Base-by-base conservation (phyloP, 1,140 invertebrate genomes). In the Zaprionus ghesquierei region DNA sequence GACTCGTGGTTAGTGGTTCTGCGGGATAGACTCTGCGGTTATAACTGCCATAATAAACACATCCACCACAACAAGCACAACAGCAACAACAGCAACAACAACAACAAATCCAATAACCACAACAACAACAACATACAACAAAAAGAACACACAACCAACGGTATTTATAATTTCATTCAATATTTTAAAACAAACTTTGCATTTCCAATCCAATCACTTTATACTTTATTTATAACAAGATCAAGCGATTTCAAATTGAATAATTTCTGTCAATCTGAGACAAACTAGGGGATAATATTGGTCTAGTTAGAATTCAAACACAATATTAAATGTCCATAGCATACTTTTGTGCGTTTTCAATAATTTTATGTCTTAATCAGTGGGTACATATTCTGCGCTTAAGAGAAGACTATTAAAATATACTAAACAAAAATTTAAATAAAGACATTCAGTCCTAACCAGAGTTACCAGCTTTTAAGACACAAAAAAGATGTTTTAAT, bases 91-190 rank as follows among this genome's bases (percentile, higher is more conserved):
- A 27, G 58, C 54, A 64, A 69, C 72, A 58, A 66, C 35, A 41
- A n/a, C 29, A 33, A 65, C 33, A 84, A 79, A 23, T 86, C 9
- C 29, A 64, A 85, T 68, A 56, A 79, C 63, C 29, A 71, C 46
- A 58, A 66, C 78, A 70, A 72, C 81, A 85, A 59, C 62, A 79
- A 59, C 18, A 87, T 75, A 86, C 72, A 68, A 82, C 76, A 74
- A 65, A 74, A 65, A 70, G 73, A 89, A 72, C 79, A 90, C 82
- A 79, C 69, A 53, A 70, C 90, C 65, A 81, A 89, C 77, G 89
- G 86, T 90, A 90, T 90, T 90, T 89, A 90, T 90, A 78, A 89
- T 90, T 90, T 90, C 3, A 61, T 66, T 51, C 10, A 63, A 27
- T 22, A 59, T 29, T 41, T 41, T 60, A 18, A 12, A 55, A 41